Evolutionary conservation across 1,140 invertebrate species (phyloP), one percentile per base, ranked within the genome.

Genomic region (Leptinotarsa undecemlineata): DNA sequence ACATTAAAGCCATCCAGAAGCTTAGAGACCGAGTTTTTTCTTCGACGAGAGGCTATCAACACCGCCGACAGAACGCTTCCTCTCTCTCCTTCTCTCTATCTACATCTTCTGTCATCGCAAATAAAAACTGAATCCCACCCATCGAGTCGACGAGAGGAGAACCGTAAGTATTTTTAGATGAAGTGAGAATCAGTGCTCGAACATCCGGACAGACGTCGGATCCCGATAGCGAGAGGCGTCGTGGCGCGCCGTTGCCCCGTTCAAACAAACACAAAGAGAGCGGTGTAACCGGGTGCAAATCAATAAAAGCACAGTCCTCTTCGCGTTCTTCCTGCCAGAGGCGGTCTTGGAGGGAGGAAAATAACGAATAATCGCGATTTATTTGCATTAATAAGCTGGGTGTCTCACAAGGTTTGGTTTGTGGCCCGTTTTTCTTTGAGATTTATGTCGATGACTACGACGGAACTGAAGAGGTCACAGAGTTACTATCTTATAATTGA

Each of bases 151-250:
- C 63, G 20, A 19, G 20, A 64, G 63, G 17, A 57, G n/a, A 19
- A n/a, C 15, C 63, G 17, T 21, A 64, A 64, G 63, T 64, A 64
- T 64, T 64, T 64, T 64, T 64, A 64, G 63, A 64, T 64, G 63
- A 64, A 64, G 63, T 64, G 63, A 21, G 63, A 64, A 64, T 64
- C 63, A 33, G 17, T 17, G 15, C 20, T 64, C 20, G n/a, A 23
- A 64, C 63, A 21, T 64, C 60, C 60, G 60, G 60, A 61, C 63
- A 64, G 63, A 21, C 20, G 20, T 21, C 63, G 63, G 63, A 57
- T 57, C 51, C 51, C 51, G 51, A 15, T 19, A 19, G 15, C 51
- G 51, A 57, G 51, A 57, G 51, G 15, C 51, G 51, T 19, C 51
- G 51, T 19, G 51, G 51, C 17, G 51, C 51, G 51, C n/a, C 51